These are phyloP conservation scores for Centroberyx gerrardi DNA, from an alignment of 2,797 vertebrate species.

Conservation along the genomic window DNA sequence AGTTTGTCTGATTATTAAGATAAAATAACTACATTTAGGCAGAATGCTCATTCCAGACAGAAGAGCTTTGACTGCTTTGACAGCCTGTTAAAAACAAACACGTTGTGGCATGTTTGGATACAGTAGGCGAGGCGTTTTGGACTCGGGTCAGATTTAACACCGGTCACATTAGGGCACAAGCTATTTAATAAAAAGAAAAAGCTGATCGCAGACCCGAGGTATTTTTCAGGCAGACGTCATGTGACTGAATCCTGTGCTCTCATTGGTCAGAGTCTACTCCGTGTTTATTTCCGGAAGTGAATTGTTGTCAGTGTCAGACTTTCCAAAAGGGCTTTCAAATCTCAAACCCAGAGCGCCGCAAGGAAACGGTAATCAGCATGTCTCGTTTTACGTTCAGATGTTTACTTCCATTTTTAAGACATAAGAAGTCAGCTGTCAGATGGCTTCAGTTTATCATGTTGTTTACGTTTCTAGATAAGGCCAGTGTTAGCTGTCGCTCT, in stretches of 20 bases:
- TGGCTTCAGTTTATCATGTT: not conserved
- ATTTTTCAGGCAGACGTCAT: constrained; percentile 43
- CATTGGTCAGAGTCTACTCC: constrained; percentile 61
- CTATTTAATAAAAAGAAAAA: constrained; percentile 24
- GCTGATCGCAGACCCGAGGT: not conserved
- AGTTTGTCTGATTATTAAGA: not conserved
- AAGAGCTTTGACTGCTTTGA: too few species aligned
- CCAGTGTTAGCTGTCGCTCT: constrained; percentile 49
- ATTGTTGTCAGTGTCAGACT: constrained; percentile 60
- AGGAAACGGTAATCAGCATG: constrained; percentile 52
- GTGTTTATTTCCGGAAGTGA: constrained; percentile 85
- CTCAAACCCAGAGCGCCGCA: not conserved
- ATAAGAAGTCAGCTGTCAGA: not conserved
- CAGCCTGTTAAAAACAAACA: not conserved
- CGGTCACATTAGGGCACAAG: not conserved
- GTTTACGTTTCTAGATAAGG: constrained; percentile 22
- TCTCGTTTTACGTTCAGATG: accelerated
- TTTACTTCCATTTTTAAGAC: accelerated
- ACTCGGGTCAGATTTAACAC: not conserved
- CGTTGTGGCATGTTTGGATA: not conserved
- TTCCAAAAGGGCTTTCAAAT: constrained; percentile 46
- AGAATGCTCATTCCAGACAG: not conserved
- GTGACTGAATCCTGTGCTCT: constrained; percentile 36
- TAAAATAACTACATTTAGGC: not conserved
- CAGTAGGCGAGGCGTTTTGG: not conserved